phyloP scores from a whole-genome alignment of 35 echinoderm and acorn worm species.

The Hemicentrotus pulcherrimus region DNA sequence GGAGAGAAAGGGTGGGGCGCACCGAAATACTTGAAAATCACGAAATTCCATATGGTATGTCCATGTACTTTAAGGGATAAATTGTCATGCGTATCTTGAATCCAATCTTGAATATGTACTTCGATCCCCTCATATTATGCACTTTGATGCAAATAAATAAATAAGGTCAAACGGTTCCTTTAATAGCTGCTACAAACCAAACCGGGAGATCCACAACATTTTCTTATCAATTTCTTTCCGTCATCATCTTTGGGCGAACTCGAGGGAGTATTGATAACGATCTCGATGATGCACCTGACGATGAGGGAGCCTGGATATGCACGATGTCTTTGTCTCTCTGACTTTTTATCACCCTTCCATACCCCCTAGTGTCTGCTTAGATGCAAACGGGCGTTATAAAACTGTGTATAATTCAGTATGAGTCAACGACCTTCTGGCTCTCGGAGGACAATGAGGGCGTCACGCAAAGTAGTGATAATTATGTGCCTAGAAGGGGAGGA shows the following conservation, averaged over 20 bases:
- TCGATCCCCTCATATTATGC: no score
- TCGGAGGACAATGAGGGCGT: not conserved
- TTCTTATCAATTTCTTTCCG: not conserved
- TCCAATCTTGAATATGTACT: no score
- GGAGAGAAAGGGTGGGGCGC: no score
- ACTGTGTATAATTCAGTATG: not conserved
- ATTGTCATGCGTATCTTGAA: no score
- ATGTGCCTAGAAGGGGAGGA: not conserved
- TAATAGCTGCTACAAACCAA: not conserved
- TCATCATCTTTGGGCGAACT: not conserved
- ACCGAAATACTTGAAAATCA: no score
- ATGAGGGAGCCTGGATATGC: not conserved
- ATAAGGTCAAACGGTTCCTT: not conserved
- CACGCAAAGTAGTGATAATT: not conserved
- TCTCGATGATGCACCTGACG: not conserved
- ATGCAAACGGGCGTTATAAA: not conserved
- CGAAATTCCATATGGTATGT: no score
- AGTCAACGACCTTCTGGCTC: not conserved
- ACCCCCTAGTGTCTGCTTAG: not conserved
- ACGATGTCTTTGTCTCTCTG: not conserved
- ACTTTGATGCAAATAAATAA: no score
- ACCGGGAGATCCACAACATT: not conserved
- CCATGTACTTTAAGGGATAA: no score
- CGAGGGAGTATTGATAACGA: not conserved
- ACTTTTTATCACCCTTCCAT: not conserved